phyloP scores from a whole-genome alignment of 2,113 vertebrate genomes.

The Macrotis lagotis region DNA sequence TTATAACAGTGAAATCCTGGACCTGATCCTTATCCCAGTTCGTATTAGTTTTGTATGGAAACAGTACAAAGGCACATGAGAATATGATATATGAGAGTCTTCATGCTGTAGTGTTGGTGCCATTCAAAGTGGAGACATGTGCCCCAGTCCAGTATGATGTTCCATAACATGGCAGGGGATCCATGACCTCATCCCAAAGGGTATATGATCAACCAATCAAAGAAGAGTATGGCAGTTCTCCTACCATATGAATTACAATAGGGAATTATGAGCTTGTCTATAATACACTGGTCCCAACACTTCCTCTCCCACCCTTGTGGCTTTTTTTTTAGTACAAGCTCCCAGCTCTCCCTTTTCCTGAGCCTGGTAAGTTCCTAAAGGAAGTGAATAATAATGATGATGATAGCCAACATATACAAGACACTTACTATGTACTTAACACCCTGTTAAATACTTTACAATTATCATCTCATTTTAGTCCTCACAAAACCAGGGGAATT shows the following conservation, averaged over 20 bases:
- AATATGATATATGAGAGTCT: not conserved
- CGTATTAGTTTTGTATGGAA: not conserved
- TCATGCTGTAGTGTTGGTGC: not conserved
- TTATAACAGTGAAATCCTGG: not conserved
- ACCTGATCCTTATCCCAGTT: not conserved
- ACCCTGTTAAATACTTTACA: slow-evolving; percentile 30
- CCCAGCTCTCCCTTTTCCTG: not conserved
- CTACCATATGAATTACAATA: not conserved
- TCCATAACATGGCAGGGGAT: not conserved
- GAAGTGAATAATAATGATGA: too few species aligned
- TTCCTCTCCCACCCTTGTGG: not conserved
- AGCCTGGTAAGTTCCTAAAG: not conserved
- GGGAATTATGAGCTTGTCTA: not conserved
- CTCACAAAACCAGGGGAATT: not conserved
- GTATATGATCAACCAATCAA: not conserved
- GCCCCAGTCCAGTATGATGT: not conserved
- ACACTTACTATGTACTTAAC: not conserved
- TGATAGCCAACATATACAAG: not conserved
- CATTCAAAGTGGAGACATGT: too few species aligned
- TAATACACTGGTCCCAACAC: not conserved
- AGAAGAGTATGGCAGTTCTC: not conserved
- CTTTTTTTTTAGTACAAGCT: not conserved
- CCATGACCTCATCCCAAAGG: not conserved
- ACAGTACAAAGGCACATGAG: not conserved
- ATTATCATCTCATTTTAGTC: slow-evolving; percentile 5